Evolutionary conservation across 30 jellyfish, hydroid and myxozoan genomes (phyloP).

Genomic region (Sanderia malayensis): DNA sequence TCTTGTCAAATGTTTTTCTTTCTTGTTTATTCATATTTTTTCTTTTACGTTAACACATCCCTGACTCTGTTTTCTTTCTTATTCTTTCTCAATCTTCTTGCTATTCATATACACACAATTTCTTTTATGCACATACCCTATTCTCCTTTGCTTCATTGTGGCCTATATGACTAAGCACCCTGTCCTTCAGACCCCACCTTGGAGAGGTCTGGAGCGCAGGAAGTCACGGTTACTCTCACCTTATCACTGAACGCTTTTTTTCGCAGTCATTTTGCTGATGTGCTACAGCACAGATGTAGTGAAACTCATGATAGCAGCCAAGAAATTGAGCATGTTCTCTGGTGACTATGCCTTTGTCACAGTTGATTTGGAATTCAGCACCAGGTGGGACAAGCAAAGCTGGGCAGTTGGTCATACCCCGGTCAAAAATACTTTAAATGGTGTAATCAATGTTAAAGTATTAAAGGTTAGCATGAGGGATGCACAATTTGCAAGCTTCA

Average conservation of each 20-base stretch:
- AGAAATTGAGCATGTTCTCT: slow-evolving; percentile 63
- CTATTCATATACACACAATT: too few relatives aligned
- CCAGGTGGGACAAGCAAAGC: slow-evolving; percentile 37
- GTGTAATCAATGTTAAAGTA: slow-evolving; percentile 33
- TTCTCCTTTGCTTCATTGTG: too few relatives aligned
- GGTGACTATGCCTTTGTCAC: slow-evolving; percentile 71
- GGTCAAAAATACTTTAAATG: slow-evolving; percentile 31
- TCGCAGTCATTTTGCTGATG: slow-evolving; percentile 65
- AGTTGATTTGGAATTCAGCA: slow-evolving; percentile 51
- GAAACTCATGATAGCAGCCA: slow-evolving; percentile 55
- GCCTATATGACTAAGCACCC: too few relatives aligned
- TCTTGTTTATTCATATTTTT: neutral
- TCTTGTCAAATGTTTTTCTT: too few relatives aligned
- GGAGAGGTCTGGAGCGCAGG: too few relatives aligned
- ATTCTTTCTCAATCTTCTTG: too few relatives aligned
- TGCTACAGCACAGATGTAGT: slow-evolving; percentile 58
- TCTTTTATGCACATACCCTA: too few relatives aligned
- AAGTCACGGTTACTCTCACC: too few relatives aligned
- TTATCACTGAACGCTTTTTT: too few relatives aligned
- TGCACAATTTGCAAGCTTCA: slow-evolving; percentile 7
- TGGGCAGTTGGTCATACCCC: slow-evolving; percentile 38
- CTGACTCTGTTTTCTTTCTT: too few relatives aligned
- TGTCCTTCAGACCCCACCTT: too few relatives aligned
- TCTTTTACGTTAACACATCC: too few relatives aligned
- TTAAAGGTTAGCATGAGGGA: slow-evolving; percentile 35